Conservation (phyloP, 2,797 vertebrate genomes). For the Artibeus jamaicensis region DNA sequence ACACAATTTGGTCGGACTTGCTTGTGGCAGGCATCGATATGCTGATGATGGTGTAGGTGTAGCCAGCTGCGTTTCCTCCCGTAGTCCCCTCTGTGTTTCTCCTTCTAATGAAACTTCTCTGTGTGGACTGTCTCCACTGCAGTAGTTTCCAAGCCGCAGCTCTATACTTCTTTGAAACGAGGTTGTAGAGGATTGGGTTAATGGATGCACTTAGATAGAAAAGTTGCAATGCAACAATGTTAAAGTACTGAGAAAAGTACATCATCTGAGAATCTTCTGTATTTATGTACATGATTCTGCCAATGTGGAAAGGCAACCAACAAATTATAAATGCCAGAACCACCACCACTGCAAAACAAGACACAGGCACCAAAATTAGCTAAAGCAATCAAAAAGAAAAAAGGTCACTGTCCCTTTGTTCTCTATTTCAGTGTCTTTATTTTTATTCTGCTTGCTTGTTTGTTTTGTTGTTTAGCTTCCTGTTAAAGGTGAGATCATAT, state of each 20-base stretch:
- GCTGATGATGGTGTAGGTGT: constrained; percentile 79
- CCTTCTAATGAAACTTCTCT: constrained; percentile 71
- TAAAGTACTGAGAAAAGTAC: constrained; percentile 91
- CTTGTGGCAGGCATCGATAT: not conserved
- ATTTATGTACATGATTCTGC: constrained; percentile 88
- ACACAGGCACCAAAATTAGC: constrained; percentile 1
- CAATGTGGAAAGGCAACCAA: constrained; percentile 93
- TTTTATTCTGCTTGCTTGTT: too few species aligned
- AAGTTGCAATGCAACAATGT: constrained; percentile 90
- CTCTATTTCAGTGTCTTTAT: too few species aligned
- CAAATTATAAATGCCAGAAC: constrained; percentile 91
- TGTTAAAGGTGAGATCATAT: too few species aligned
- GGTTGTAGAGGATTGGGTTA: constrained; percentile 93
- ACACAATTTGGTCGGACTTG: rapidly evolving
- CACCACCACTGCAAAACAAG: constrained; percentile 86
- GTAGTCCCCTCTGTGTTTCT: constrained; percentile 44
- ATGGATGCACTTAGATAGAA: constrained; percentile 93
- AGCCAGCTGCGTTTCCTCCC: constrained; percentile 71
- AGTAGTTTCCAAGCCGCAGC: constrained; percentile 87
- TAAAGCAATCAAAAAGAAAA: not conserved
- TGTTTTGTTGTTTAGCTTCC: too few species aligned
- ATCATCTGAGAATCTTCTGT: constrained; percentile 73
- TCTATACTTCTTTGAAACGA: constrained; percentile 90
- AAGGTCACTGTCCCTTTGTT: too few species aligned
- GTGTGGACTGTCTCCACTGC: constrained; percentile 65